Evolutionary conservation across 2,888 invertebrate genomes (phyloP).

Genomic region (Melikaiella ostensackeni): DNA sequence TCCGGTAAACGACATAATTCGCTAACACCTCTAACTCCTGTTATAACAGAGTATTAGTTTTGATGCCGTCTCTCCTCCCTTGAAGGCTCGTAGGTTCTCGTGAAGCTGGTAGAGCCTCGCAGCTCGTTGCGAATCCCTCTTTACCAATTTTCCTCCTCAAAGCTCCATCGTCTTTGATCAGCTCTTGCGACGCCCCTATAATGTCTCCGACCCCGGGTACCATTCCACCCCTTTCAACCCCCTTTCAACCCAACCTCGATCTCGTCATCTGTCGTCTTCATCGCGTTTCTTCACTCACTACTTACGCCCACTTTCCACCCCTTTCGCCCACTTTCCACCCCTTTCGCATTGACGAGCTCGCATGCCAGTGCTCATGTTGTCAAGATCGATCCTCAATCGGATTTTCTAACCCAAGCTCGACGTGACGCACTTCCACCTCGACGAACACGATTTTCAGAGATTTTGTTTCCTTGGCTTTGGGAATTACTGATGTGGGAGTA

Average conservation of each 20-base stretch:
- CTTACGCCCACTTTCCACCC: conserved; percentile 50
- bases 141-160: conserved; percentile 76
- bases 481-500: not conserved
- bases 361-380: conserved; percentile 34
- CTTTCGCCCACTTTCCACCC: conserved; percentile 50
- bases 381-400: conserved; percentile 38
- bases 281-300: conserved; percentile 51
- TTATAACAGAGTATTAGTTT: conserved; percentile 73
- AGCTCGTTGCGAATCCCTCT: conserved; percentile 68
- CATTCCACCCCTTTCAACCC: conserved; percentile 46
- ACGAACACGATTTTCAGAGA: conserved; percentile 10
- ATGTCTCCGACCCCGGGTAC: conserved; percentile 59
- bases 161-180: conserved; percentile 76
- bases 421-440: conserved; percentile 13
- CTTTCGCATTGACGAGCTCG: conserved; percentile 44
- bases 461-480: conserved; percentile 19
- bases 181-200: conserved; percentile 72
- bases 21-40: conserved; percentile 72
- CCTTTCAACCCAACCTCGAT: conserved; percentile 41
- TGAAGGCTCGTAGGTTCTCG: conserved; percentile 53
- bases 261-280: conserved; percentile 44
- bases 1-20: conserved; percentile 65
- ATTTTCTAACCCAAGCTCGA: conserved; percentile 26
- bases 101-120: conserved; percentile 52
- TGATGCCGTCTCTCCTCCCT: conserved; percentile 64